Evolutionary conservation across 1,140 invertebrate genomes (phyloP), one percentile per base, ranked within the genome.

Genomic region (Asbolus verrucosus): DNA sequence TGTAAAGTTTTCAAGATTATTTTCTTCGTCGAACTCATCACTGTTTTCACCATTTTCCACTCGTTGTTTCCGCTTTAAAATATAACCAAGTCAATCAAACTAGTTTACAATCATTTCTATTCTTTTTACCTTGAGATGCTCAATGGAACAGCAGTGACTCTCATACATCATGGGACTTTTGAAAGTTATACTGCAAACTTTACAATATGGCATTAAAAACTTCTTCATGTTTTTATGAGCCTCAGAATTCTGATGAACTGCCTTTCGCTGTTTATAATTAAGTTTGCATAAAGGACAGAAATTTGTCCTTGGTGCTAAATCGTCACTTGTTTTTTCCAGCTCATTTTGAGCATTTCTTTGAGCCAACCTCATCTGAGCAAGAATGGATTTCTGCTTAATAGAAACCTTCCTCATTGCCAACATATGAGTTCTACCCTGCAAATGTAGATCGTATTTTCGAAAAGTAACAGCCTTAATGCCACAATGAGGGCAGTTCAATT

Each of bases 1-100:
- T 84, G 93, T 91, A 74, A 93, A 93, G 77, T 93, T 92, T 59
- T 93, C 91, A 39, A 93, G 84, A 83, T 92, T 90, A 79, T 92
- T 90, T 46, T 90, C 89, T 69, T 91, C 90, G 74, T 89, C 88
- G 72, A 87, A 90, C 11, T 41, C 70, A 11, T 73, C 76, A 41
- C 71, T 76, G 30, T 78, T 73, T 46, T 82, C 78, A 73, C 54
- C 65, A 73, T 66, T 77, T 77, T 84, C 83, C 79, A 74, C 31
- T 31, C 81, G 78, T 13, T 87, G 86, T 75, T 90, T 90, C 39
- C 85, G 84, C 88, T 90, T 13, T 3, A 46, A 43, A 30, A 24
- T 27, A 27, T 8, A 27, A n/a, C n/a, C n/a, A n/a, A n/a, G n/a
- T n/a, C 24, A 27, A 8, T 27, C 24, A 60, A 60, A 60, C 1